Conservation (phyloP, 2,888 invertebrate genomes). For the Erpobdella octoculata region DNA sequence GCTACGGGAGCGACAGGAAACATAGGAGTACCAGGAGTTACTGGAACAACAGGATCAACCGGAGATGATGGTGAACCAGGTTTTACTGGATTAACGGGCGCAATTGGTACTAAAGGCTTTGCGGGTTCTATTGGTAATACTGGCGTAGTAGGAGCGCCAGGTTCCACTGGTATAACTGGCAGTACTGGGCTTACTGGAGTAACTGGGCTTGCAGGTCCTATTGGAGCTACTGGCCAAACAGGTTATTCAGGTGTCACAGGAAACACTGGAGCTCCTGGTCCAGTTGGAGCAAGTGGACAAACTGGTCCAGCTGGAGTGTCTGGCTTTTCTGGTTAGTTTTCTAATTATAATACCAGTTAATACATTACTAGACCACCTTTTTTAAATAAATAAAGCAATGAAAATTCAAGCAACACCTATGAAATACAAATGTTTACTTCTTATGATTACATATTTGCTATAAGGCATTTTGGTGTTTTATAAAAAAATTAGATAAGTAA, state of each 20-base stretch:
- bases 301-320: no score
- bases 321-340: no score
- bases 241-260: slow-evolving; percentile 26
- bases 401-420: no score
- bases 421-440: no score
- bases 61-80: slow-evolving; percentile 12
- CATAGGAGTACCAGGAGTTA: not conserved
- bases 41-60: slow-evolving; percentile 14
- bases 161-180: slow-evolving; percentile 20
- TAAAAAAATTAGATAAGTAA: no score
- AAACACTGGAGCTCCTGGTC: slow-evolving; percentile 30
- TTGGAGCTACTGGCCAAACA: slow-evolving; percentile 20
- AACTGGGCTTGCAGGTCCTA: slow-evolving; percentile 21
- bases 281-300: slow-evolving; percentile 2
- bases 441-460: no score
- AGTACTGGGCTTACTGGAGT: slow-evolving; percentile 14
- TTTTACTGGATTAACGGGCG: not conserved
- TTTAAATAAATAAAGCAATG: no score
- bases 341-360: no score
- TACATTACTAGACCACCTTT: no score
- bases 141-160: slow-evolving; percentile 19
- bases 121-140: slow-evolving; percentile 13
- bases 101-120: slow-evolving; percentile 2
- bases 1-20: slow-evolving; percentile 28
- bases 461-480: no score